phyloP scores from a whole-genome alignment of 2,888 invertebrate genomes.

The Lepeophtheirus nordmannii region DNA sequence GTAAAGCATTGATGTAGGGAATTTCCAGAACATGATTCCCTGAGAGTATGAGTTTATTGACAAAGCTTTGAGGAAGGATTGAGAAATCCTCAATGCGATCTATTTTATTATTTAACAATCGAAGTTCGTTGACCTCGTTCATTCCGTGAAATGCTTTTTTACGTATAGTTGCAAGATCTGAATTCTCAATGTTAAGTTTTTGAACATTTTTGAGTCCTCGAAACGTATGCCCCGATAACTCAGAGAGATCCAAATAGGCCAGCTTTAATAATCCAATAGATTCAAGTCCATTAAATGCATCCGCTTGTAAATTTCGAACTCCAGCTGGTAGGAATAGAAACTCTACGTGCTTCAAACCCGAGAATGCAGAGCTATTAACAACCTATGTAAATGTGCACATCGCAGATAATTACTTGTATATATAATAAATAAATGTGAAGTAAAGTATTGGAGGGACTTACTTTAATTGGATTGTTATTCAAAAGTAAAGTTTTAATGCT shows the following conservation, averaged over 20 bases:
- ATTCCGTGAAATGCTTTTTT: background rate
- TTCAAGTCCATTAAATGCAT: constrained; percentile 14
- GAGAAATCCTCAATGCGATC: constrained; percentile 6
- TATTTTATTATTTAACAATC: background rate
- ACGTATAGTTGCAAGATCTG: constrained; percentile 2
- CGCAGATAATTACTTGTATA: no score
- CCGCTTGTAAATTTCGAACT: constrained; percentile 1
- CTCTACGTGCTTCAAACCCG: constrained; percentile 11
- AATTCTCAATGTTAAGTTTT: constrained; percentile 6
- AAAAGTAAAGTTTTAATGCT: constrained; percentile 7
- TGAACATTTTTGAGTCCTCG: background rate
- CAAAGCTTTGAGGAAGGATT: background rate
- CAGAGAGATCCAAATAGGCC: constrained; percentile 18
- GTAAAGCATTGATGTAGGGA: background rate
- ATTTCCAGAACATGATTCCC: constrained; percentile 13
- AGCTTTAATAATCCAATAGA: background rate
- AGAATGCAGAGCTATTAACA: constrained; percentile 10
- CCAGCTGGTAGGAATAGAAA: constrained; percentile 10
- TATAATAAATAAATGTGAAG: no score
- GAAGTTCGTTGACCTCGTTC: background rate
- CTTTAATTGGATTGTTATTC: constrained; percentile 19
- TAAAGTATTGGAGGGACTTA: background rate
- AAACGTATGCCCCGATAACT: background rate
- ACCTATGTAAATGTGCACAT: background rate
- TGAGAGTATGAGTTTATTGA: background rate